Conservation (phyloP, 2,113 vertebrate genomes). For the western clawed frog (Xenopus tropicalis) region UCB_Xtro_10.0 CM004449.2:115717501-115718000, state of each 20-base stretch:
- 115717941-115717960: slow-evolving; percentile 39
- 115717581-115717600: slow-evolving; percentile 32
- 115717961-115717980: slow-evolving; percentile 45
- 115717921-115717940: slow-evolving; percentile 28
- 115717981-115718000: background rate
- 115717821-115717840: slow-evolving; percentile 47
- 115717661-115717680: slow-evolving; percentile 41
- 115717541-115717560: slow-evolving; percentile 42
- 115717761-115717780: slow-evolving; percentile 57
- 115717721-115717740: slow-evolving; percentile 26
- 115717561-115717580: slow-evolving; percentile 33
- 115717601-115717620: slow-evolving; percentile 36
- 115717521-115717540: slow-evolving; percentile 30
- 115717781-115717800: slow-evolving; percentile 53
- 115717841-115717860: slow-evolving; percentile 34
- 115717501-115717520: slow-evolving; percentile 6
- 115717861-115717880: slow-evolving; percentile 6
- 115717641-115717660: slow-evolving; percentile 45
- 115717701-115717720: slow-evolving; percentile 53
- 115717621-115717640: slow-evolving; percentile 42
- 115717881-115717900: background rate
- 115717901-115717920: slow-evolving; percentile 20
- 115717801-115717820: slow-evolving; percentile 56
- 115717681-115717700: slow-evolving; percentile 39
- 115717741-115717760: slow-evolving; percentile 16